Conservation (phyloP, 2,797 vertebrate genomes). For the Chelidonichthys spinosus region DNA sequence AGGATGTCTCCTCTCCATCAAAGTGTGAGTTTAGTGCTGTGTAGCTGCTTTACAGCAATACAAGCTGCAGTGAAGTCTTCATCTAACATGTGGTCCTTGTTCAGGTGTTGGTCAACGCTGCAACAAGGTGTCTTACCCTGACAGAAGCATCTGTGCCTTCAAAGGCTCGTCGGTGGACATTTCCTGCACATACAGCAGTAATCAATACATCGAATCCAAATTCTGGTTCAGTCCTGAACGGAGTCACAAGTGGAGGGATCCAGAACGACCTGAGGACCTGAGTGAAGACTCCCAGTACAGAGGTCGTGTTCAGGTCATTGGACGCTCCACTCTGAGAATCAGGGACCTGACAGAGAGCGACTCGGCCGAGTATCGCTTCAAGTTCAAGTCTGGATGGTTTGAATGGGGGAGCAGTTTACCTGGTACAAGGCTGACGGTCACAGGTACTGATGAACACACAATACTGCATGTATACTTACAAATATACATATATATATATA, state of each 20-base stretch:
- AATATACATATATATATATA: too few relatives aligned
- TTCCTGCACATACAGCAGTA: accelerated
- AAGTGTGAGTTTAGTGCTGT: constrained; percentile 41
- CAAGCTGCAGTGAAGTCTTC: too few relatives aligned
- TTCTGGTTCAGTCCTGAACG: neutral
- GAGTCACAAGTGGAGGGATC: accelerated
- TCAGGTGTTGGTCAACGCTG: neutral
- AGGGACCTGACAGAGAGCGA: constrained; percentile 38
- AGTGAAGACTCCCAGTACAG: accelerated
- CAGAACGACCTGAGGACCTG: neutral
- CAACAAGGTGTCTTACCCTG: accelerated
- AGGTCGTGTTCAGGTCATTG: neutral
- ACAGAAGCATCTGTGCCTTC: neutral
- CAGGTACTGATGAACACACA: constrained; percentile 50
- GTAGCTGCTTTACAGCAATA: too few relatives aligned
- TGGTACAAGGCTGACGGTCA: constrained; percentile 61
- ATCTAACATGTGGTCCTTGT: too few relatives aligned
- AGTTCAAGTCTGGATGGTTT: accelerated
- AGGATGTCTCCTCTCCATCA: neutral
- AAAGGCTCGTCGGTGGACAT: neutral
- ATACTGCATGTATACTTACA: too few relatives aligned
- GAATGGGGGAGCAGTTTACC: neutral
- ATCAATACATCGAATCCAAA: accelerated
- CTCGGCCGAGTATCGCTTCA: constrained; percentile 62
- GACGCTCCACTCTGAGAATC: constrained; percentile 56